These are phyloP conservation scores for Barbus barbus DNA, from an alignment of 2,113 vertebrate genomes.

Conservation along the genomic window DNA sequence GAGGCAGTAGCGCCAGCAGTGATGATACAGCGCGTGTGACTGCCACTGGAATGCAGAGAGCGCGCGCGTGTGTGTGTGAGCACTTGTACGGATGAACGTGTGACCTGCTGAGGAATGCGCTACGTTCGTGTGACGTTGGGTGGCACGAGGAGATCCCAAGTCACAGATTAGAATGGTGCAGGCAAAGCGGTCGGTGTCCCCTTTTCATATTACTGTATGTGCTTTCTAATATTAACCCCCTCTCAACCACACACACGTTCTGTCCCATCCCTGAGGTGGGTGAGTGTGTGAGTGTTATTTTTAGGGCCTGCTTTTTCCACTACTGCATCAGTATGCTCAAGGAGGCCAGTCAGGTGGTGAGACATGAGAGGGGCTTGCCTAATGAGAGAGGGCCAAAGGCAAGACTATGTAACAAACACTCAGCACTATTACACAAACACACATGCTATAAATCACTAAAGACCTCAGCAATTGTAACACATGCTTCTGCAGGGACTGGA, in stretches of 20 bases:
- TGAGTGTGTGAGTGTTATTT: constrained; percentile 47
- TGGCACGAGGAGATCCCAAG: constrained; percentile 61
- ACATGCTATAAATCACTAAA: constrained; percentile 13
- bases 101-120: constrained; percentile 60
- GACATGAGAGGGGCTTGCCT: constrained; percentile 19
- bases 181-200: constrained; percentile 15
- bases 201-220: constrained; percentile 49
- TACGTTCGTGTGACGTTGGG: constrained; percentile 59
- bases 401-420: constrained; percentile 19
- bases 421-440: constrained; percentile 23
- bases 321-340: constrained; percentile 43
- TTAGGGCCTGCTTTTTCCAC: constrained; percentile 54
- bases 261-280: constrained; percentile 37
- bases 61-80: background rate
- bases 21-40: constrained; percentile 69
- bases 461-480: constrained; percentile 10
- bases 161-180: constrained; percentile 57
- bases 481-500: background rate
- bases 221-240: constrained; percentile 57
- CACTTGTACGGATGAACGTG: constrained; percentile 44
- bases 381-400: constrained; percentile 24
- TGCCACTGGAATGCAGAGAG: constrained; percentile 55
- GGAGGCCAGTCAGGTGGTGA: constrained; percentile 21
- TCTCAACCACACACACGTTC: constrained; percentile 3
- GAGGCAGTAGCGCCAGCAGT: constrained; percentile 14